A percentile compares a stretch with the other conserved stretches of the same genome.
These are phyloP conservation scores for Scaptomyza hsui DNA, from an alignment of 1,140 invertebrate genomes.

Conservation along the genomic window DNA sequence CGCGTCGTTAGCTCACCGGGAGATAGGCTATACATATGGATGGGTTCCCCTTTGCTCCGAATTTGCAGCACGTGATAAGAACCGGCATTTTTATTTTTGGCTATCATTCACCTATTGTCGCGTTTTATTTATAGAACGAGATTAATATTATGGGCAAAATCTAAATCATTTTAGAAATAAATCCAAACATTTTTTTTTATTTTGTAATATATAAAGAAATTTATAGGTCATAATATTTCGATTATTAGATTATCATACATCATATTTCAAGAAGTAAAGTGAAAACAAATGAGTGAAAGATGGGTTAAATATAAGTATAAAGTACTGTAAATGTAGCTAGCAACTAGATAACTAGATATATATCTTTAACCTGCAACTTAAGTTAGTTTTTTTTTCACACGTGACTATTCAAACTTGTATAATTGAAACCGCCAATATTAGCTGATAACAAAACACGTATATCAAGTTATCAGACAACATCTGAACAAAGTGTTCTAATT, in stretches of 20 bases:
- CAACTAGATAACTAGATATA: neutral
- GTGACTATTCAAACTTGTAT: neutral
- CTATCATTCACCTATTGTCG: constrained; percentile 49
- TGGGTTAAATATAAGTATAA: too few species aligned
- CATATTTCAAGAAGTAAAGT: too few species aligned
- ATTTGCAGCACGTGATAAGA: constrained; percentile 66
- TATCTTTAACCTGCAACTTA: neutral
- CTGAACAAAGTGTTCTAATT: neutral
- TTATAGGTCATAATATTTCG: neutral
- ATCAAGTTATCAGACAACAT: neutral
- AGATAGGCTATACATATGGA: constrained; percentile 10
- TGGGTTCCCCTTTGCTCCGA: constrained; percentile 3
- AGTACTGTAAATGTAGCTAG: neutral
- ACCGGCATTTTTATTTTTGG: constrained; percentile 50
- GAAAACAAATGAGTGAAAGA: too few species aligned
- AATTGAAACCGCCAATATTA: neutral
- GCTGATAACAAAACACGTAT: neutral
- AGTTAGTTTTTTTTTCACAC: neutral
- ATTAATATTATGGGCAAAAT: constrained; percentile 39
- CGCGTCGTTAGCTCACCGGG: constrained; percentile 30
- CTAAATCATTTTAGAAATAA: neutral
- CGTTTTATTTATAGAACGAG: constrained; percentile 59
- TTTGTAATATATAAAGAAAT: neutral
- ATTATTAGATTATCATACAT: too few species aligned
- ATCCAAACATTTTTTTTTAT: neutral